A percentile compares a stretch with the other conserved stretches of the same genome.
Evolutionary conservation across 2,113 vertebrate species (phyloP).

Genomic region (Hirundichthys speculiger): DNA sequence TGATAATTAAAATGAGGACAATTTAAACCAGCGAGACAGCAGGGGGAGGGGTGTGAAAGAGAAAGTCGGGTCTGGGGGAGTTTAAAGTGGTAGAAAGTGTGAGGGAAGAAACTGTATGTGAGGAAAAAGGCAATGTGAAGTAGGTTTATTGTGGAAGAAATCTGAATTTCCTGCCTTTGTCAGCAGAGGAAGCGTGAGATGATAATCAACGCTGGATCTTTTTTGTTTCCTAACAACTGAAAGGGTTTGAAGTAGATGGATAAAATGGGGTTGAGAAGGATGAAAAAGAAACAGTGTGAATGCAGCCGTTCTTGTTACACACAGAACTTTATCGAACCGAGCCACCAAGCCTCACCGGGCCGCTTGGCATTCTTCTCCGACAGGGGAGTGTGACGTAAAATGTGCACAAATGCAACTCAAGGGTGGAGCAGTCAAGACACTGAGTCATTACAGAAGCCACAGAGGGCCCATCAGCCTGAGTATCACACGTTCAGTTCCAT

Average conservation of each 20-base stretch:
- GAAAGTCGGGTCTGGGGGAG: slow-evolving; percentile 7
- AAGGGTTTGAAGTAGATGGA: not conserved
- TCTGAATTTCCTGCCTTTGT: slow-evolving; percentile 7
- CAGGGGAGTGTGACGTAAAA: slow-evolving; percentile 34
- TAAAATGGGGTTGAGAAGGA: not conserved
- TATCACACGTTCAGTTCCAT: not conserved
- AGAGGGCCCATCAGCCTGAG: too few species aligned
- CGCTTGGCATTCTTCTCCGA: slow-evolving; percentile 24
- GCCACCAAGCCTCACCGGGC: slow-evolving; percentile 6
- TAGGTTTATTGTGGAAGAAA: slow-evolving; percentile 10
- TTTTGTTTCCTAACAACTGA: not conserved
- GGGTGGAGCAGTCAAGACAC: slow-evolving; percentile 44
- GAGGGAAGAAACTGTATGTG: not conserved
- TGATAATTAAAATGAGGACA: slow-evolving; percentile 54
- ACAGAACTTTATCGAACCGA: not conserved
- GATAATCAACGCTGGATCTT: not conserved
- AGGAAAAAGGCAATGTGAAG: slow-evolving; percentile 5
- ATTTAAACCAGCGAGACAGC: slow-evolving; percentile 22
- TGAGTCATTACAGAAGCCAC: slow-evolving; percentile 19
- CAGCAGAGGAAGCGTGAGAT: slow-evolving; percentile 14
- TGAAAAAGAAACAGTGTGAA: not conserved
- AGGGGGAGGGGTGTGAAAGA: slow-evolving; percentile 29
- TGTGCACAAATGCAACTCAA: slow-evolving; percentile 23
- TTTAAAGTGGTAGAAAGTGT: slow-evolving; percentile 4
- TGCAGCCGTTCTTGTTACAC: not conserved